These are phyloP conservation scores for Tyria jacobaeae DNA, from an alignment of 2,888 invertebrate species.

Conservation along the genomic window DNA sequence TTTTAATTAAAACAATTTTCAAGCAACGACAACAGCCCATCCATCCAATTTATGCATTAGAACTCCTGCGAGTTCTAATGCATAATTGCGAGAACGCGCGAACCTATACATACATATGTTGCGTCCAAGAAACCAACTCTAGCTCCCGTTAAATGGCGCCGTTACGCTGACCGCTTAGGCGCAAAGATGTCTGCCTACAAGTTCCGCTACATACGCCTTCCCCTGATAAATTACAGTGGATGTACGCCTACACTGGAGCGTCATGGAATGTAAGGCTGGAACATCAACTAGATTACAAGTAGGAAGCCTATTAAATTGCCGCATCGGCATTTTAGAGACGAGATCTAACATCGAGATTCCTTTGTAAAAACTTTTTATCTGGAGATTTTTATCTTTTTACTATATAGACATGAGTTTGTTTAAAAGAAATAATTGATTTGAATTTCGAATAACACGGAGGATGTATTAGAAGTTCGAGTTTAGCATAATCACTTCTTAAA, in stretches of 20 bases:
- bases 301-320: slow-evolving; percentile 18
- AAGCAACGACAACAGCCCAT: slow-evolving; percentile 24
- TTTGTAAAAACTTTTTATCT: not conserved
- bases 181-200: slow-evolving; percentile 33
- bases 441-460: not conserved
- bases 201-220: slow-evolving; percentile 44
- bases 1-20: too few relatives aligned
- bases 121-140: slow-evolving; percentile 36
- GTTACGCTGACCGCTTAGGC: slow-evolving; percentile 64
- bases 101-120: slow-evolving; percentile 20
- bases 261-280: slow-evolving; percentile 32
- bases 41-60: slow-evolving; percentile 37
- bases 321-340: not conserved
- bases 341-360: not conserved
- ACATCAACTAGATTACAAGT: slow-evolving; percentile 18
- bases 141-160: slow-evolving; percentile 60
- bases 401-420: not conserved
- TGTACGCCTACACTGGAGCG: slow-evolving; percentile 35
- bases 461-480: too few relatives aligned
- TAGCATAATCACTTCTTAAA: too few relatives aligned
- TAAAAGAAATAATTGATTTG: not conserved
- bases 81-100: too few relatives aligned
- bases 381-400: not conserved
- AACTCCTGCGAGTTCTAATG: slow-evolving; percentile 17
- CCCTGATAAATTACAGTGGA: slow-evolving; percentile 41